These are phyloP conservation scores for Plutella xylostella DNA, from an alignment of 2,888 invertebrate genomes.

Conservation along the genomic window DNA sequence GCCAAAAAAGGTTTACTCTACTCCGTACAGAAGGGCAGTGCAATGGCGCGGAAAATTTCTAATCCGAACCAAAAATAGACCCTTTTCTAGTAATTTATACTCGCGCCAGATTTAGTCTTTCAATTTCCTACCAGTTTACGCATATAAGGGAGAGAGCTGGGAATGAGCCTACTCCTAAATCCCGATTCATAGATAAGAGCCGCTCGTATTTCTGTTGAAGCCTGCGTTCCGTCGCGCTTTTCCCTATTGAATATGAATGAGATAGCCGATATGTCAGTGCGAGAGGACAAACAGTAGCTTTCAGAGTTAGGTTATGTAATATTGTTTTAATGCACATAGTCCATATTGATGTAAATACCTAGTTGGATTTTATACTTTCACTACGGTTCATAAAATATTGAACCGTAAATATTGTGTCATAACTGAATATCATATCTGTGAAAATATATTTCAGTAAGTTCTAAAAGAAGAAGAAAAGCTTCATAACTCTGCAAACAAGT, in stretches of 20 bases:
- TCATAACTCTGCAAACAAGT: no score
- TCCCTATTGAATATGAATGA: constrained; percentile 3
- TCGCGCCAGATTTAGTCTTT: background rate
- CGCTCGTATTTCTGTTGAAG: constrained; percentile 1
- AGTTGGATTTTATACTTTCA: no score
- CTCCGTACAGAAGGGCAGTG: background rate
- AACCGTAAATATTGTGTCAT: no score
- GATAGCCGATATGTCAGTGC: background rate
- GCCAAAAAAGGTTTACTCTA: background rate
- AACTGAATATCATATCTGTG: no score
- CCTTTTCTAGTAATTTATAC: background rate
- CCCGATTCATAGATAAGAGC: constrained; percentile 3
- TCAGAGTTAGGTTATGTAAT: no score
- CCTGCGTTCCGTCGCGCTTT: background rate
- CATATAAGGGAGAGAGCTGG: background rate
- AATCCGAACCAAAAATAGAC: background rate
- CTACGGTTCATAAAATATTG: no score
- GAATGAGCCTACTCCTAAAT: background rate
- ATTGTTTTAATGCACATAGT: no score
- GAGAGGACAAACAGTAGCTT: no score
- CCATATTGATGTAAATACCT: no score
- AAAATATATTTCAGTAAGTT: no score
- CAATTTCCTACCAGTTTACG: background rate
- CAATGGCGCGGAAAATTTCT: background rate
- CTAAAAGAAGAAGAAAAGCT: no score